Evolutionary conservation across 2,888 invertebrate genomes (phyloP).

Genomic region (Monoplex corrugatus): DNA sequence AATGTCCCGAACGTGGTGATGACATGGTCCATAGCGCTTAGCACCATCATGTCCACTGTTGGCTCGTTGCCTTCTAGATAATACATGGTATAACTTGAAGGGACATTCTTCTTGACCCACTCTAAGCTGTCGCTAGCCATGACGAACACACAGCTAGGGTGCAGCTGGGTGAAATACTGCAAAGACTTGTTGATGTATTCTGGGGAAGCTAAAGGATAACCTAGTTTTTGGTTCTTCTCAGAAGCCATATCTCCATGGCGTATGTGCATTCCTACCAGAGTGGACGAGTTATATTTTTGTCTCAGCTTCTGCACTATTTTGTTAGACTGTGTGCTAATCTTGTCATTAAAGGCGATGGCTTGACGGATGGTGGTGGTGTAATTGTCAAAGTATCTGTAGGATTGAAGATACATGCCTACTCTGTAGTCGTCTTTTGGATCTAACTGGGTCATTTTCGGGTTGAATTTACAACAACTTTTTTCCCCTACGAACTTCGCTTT

Average conservation of each 20-base stretch:
- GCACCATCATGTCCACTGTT: conserved; percentile 61
- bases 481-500: not conserved
- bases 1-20: conserved; percentile 67
- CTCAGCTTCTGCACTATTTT: not conserved
- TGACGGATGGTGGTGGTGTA: not conserved
- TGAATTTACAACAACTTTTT: conserved; percentile 2
- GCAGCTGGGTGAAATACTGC: conserved; percentile 55
- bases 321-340: not conserved
- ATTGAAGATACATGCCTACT: conserved; percentile 17
- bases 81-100: not conserved
- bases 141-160: conserved; percentile 59
- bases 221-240: conserved; percentile 31
- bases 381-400: conserved; percentile 38
- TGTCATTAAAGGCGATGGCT: conserved; percentile 22
- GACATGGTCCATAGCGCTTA: conserved; percentile 65
- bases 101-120: conserved; percentile 61
- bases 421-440: not conserved
- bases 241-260: conserved; percentile 40
- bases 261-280: conserved; percentile 41
- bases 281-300: not conserved
- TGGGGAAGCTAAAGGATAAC: conserved; percentile 59
- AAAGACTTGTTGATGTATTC: conserved; percentile 61
- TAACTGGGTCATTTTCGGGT: not conserved
- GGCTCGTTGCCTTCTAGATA: conserved; percentile 42
- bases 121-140: conserved; percentile 61